These are phyloP conservation scores for Tortrix viridana DNA, from an alignment of 2,888 invertebrate species.

Conservation along the genomic window DNA sequence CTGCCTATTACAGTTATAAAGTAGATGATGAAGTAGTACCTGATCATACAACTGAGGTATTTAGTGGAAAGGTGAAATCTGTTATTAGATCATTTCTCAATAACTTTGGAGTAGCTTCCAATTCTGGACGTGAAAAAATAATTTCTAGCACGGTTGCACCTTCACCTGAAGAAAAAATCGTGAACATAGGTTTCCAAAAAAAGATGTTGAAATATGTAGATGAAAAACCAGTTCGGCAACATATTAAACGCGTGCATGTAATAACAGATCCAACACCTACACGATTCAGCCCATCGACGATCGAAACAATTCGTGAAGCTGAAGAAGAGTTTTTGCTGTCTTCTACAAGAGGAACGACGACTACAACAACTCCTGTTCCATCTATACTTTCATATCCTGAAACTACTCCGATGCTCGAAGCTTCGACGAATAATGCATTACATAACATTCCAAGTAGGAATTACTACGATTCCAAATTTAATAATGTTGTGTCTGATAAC, in stretches of 20 bases:
- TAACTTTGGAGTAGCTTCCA: slow-evolving; percentile 56
- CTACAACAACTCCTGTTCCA: slow-evolving; percentile 53
- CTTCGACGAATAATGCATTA: slow-evolving; percentile 51
- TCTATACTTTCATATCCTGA: slow-evolving; percentile 48
- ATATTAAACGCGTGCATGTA: slow-evolving; percentile 66
- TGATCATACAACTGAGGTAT: slow-evolving; percentile 74
- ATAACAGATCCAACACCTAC: slow-evolving; percentile 62
- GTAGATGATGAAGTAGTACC: slow-evolving; percentile 67
- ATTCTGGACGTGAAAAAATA: slow-evolving; percentile 44
- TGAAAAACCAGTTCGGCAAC: slow-evolving; percentile 61
- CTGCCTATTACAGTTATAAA: slow-evolving; percentile 71
- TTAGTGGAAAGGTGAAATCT: slow-evolving; percentile 69
- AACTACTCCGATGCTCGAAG: slow-evolving; percentile 55
- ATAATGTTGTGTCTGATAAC: slow-evolving; percentile 52
- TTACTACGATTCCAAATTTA: slow-evolving; percentile 62
- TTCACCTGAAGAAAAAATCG: slow-evolving; percentile 55
- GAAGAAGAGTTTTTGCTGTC: slow-evolving; percentile 45
- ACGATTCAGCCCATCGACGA: slow-evolving; percentile 49
- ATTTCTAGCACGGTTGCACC: slow-evolving; percentile 48
- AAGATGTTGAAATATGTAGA: slow-evolving; percentile 60
- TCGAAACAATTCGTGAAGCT: slow-evolving; percentile 46
- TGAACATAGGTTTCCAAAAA: slow-evolving; percentile 72
- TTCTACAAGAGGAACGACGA: slow-evolving; percentile 53
- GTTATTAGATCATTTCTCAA: slow-evolving; percentile 72
- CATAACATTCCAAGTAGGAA: slow-evolving; percentile 50